Evolutionary conservation across 2,888 invertebrate genomes (phyloP).

Genomic region (Papilio protenor): DNA sequence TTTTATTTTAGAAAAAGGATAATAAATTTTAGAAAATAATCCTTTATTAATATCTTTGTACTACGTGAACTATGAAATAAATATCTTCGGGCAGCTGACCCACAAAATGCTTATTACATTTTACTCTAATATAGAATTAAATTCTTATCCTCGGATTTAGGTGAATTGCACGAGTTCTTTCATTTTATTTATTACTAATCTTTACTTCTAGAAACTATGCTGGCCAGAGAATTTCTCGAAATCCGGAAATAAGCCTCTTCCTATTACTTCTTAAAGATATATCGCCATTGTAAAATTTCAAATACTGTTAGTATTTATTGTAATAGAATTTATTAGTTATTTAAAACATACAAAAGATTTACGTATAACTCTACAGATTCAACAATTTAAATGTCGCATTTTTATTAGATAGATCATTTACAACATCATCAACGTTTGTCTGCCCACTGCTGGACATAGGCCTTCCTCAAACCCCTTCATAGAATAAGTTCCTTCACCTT

Average conservation of each 20-base stretch:
- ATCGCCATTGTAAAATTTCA: neutral
- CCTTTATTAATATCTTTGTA: neutral
- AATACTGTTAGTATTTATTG: neutral
- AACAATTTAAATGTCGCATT: neutral
- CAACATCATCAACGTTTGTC: neutral
- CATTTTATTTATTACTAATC: conserved; percentile 2
- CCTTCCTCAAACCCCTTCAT: too few species aligned
- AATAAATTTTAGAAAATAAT: neutral
- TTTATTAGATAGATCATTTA: neutral
- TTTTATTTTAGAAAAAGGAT: neutral
- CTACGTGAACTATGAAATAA: conserved; percentile 1
- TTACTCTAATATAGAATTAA: conserved; percentile 5
- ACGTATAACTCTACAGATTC: too few species aligned
- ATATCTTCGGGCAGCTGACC: conserved; percentile 7
- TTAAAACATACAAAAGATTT: neutral
- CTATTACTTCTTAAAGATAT: conserved; percentile 9
- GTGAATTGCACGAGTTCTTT: conserved; percentile 5
- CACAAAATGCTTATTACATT: conserved; percentile 13
- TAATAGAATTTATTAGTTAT: neutral
- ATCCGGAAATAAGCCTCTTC: neutral
- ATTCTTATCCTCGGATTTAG: conserved; percentile 7
- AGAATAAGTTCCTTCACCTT: too few species aligned
- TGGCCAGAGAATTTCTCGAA: neutral
- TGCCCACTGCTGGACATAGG: too few species aligned
- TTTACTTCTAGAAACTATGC: neutral